phyloP scores from a whole-genome alignment of 1,140 invertebrate species.

The Eulimnadia texana region DNA sequence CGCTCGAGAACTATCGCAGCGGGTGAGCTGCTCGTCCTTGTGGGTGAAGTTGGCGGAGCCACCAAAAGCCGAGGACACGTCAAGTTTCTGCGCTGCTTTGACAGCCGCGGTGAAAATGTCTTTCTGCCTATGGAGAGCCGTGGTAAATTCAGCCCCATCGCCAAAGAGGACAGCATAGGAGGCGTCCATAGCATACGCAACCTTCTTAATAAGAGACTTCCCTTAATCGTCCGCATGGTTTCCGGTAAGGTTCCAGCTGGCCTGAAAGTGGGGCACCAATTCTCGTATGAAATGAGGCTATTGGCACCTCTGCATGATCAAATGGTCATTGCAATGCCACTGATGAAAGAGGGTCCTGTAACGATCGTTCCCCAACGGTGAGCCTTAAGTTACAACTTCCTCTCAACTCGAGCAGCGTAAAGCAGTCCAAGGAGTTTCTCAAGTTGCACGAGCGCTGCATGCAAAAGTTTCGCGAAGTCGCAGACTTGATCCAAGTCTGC shows the following conservation, averaged over 20 bases:
- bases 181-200: conserved; percentile 76
- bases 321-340: conserved; percentile 65
- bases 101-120: conserved; percentile 65
- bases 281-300: conserved; percentile 67
- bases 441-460: conserved; percentile 63
- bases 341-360: conserved; percentile 38
- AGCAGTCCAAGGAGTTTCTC: conserved; percentile 60
- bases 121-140: conserved; percentile 68
- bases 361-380: conserved; percentile 69
- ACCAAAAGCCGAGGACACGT: neutral
- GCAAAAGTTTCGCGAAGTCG: conserved; percentile 59
- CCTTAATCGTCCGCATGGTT: conserved; percentile 75
- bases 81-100: conserved; percentile 70
- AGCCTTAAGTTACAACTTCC: conserved; percentile 70
- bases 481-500: conserved; percentile 53
- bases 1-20: conserved; percentile 51
- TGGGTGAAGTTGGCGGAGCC: conserved; percentile 48
- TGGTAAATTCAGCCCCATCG: conserved; percentile 76
- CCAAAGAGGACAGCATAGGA: conserved; percentile 79
- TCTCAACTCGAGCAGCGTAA: conserved; percentile 64
- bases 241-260: conserved; percentile 68
- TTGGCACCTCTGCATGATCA: conserved; percentile 65
- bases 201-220: conserved; percentile 69
- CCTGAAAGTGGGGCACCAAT: conserved; percentile 39
- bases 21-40: conserved; percentile 63